phyloP scores from a whole-genome alignment of 2,797 vertebrate species.

The Hydrocynus forskahlii region DNA sequence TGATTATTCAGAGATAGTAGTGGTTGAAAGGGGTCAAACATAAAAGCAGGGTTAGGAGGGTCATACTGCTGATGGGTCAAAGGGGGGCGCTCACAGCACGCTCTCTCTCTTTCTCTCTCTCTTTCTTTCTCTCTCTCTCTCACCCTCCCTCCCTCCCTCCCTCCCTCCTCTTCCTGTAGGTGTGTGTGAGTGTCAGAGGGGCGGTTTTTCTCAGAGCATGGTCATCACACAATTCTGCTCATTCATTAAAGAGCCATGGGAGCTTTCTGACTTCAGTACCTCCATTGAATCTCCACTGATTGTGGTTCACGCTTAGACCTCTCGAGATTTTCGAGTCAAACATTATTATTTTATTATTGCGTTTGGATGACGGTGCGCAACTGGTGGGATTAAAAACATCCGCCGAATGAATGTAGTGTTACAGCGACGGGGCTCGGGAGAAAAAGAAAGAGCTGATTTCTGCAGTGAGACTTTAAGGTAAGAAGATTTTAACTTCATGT shows the following conservation, averaged over 20 bases:
- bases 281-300: neutral
- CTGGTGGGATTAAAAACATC: neutral
- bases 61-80: too few species aligned
- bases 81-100: too few species aligned
- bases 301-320: neutral
- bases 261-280: slow-evolving; percentile 10
- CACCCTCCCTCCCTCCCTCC: too few species aligned
- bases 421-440: slow-evolving; percentile 14
- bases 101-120: too few species aligned
- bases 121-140: too few species aligned
- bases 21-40: too few species aligned
- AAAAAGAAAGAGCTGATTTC: slow-evolving; percentile 24
- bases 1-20: too few species aligned
- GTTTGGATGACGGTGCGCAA: too few species aligned
- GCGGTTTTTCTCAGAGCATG: slow-evolving; percentile 11
- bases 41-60: too few species aligned
- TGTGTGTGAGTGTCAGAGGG: slow-evolving; percentile 24
- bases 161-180: too few species aligned
- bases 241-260: neutral
- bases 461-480: slow-evolving; percentile 62
- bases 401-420: slow-evolving; percentile 29
- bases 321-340: too few species aligned
- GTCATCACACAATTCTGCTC: neutral
- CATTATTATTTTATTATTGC: too few species aligned
- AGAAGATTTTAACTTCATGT: slow-evolving; percentile 21